Evolutionary conservation across 2,888 invertebrate species (phyloP).

Genomic region (Escarpia spicata): DNA sequence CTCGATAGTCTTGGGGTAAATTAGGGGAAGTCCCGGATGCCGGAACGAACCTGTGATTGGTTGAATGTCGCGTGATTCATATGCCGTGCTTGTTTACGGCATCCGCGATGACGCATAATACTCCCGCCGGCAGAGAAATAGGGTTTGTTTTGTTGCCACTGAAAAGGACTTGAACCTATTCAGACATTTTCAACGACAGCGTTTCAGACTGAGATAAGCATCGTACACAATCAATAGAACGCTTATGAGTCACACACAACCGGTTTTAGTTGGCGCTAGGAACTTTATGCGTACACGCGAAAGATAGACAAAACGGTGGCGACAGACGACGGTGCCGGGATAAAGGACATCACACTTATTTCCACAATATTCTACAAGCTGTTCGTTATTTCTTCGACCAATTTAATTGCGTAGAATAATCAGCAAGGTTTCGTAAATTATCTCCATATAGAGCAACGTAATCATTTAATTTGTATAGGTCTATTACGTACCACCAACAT

Average conservation of each 20-base stretch:
- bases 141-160: not conserved
- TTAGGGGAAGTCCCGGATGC: not conserved
- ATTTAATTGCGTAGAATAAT: not conserved
- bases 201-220: not conserved
- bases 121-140: not conserved
- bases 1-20: not conserved
- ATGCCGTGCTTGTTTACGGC: not conserved
- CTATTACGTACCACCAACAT: too few species aligned
- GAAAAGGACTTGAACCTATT: not conserved
- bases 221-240: not conserved
- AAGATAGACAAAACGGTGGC: not conserved
- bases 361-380: not conserved
- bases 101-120: not conserved
- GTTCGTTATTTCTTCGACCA: not conserved
- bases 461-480: too few species aligned
- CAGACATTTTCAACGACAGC: too few species aligned
- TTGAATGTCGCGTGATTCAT: not conserved
- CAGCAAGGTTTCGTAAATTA: not conserved
- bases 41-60: not conserved
- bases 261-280: not conserved
- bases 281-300: not conserved
- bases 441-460: too few species aligned
- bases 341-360: too few species aligned
- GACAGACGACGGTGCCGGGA: not conserved
- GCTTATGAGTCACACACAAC: not conserved